These are phyloP conservation scores for Eospalax fontanierii DNA, from an alignment of 2,797 vertebrate species.

Conservation along the genomic window DNA sequence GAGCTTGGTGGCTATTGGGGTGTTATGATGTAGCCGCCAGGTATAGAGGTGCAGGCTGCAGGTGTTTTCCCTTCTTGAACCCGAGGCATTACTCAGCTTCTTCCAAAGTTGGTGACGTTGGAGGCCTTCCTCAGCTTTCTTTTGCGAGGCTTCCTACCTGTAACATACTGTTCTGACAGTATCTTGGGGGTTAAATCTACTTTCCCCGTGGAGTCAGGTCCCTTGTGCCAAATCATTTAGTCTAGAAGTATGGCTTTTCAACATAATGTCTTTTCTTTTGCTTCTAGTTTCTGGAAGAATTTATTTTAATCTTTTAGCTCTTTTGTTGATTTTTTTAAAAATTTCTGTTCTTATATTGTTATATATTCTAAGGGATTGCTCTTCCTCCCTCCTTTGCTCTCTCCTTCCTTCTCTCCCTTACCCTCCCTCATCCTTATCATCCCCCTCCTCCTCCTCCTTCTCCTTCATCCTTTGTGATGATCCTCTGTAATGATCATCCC, in stretches of 20 bases:
- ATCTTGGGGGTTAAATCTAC: not conserved
- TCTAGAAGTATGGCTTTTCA: not conserved
- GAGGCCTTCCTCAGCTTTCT: not conserved
- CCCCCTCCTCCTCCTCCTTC: not conserved
- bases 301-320: not conserved
- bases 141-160: not conserved
- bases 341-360: not conserved
- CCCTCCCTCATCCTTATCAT: not conserved
- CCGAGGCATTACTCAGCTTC: not conserved
- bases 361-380: not conserved
- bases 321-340: not conserved
- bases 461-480: not conserved
- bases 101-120: not conserved
- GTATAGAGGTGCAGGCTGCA: not conserved
- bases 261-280: not conserved
- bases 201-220: not conserved
- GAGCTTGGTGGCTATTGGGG: not conserved
- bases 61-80: not conserved
- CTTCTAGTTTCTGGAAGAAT: not conserved
- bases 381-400: too few relatives aligned
- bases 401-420: not conserved
- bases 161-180: not conserved
- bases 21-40: not conserved
- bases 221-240: not conserved
- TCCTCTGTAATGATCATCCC: not conserved